Percentiles rank a stretch among this genome's conserved stretches.
phyloP scores from a whole-genome alignment of 2,888 invertebrate genomes.

The Melanargia galathea region DNA sequence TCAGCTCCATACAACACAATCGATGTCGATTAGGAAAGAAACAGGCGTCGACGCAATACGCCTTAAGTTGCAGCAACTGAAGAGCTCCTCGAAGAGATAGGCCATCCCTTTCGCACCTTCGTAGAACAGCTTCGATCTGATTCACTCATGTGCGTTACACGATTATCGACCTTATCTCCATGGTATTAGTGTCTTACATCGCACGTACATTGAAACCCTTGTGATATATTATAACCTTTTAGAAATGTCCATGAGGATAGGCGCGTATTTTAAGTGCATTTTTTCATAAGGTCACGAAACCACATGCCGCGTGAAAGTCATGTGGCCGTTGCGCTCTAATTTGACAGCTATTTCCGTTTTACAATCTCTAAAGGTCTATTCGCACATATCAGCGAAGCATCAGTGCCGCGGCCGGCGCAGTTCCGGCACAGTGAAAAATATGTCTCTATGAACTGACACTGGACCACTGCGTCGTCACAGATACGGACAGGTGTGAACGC shows the following conservation, averaged over 20 bases:
- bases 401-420: no score
- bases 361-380: no score
- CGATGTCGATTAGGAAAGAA: conserved; percentile 69
- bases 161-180: conserved; percentile 21
- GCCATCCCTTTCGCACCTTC: conserved; percentile 25
- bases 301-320: no score
- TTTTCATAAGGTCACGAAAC: not conserved
- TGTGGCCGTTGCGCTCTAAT: not conserved
- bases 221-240: conserved; percentile 36
- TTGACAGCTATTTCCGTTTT: not conserved
- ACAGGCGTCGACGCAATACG: conserved; percentile 76
- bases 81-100: conserved; percentile 79
- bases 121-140: conserved; percentile 30
- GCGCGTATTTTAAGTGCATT: conserved; percentile 7
- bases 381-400: no score
- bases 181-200: conserved; percentile 22
- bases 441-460: no score
- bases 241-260: conserved; percentile 13
- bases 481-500: no score
- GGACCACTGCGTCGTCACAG: no score
- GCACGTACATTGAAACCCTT: conserved; percentile 28
- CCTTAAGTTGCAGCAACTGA: conserved; percentile 78
- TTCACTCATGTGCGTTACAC: conserved; percentile 29
- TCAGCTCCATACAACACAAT: conserved; percentile 70
- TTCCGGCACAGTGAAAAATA: no score